phyloP scores from a whole-genome alignment of 1,140 invertebrate genomes.

The Anadara kagoshimensis region DNA sequence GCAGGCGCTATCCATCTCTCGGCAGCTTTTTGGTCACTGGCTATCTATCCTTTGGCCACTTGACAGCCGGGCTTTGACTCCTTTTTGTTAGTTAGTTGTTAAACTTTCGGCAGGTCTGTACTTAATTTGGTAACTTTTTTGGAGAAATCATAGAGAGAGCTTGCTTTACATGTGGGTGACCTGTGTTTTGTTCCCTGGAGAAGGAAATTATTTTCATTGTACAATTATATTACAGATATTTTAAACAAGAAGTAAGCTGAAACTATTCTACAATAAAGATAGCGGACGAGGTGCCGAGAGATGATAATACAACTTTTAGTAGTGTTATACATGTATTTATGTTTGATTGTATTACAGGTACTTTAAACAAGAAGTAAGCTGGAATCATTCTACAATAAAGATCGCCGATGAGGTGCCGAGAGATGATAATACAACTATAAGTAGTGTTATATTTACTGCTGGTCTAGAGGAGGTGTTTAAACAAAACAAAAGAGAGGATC shows the following conservation, averaged over 20 bases:
- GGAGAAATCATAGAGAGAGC: too few relatives aligned
- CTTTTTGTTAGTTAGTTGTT: too few relatives aligned
- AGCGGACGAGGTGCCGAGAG: conserved; percentile 74
- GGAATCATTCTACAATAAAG: conserved; percentile 71
- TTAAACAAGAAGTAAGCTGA: conserved; percentile 72
- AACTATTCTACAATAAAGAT: conserved; percentile 73
- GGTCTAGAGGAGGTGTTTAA: conserved; percentile 70
- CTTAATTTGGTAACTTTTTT: too few relatives aligned
- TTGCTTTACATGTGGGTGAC: too few relatives aligned
- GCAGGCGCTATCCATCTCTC: too few relatives aligned
- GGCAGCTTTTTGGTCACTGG: too few relatives aligned
- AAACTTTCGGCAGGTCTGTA: too few relatives aligned
- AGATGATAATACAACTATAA: conserved; percentile 66
- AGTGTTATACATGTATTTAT: conserved; percentile 51
- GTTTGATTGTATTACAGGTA: conserved; percentile 56
- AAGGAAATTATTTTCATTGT: too few relatives aligned
- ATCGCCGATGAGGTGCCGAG: conserved; percentile 75
- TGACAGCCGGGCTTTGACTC: too few relatives aligned
- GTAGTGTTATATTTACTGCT: conserved; percentile 69
- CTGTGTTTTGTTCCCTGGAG: too few relatives aligned
- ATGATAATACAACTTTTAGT: conserved; percentile 66
- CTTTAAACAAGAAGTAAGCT: conserved; percentile 73
- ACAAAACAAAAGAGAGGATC: conserved; percentile 66
- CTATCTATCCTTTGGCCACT: too few relatives aligned
- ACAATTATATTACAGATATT: conserved; percentile 62